Evolutionary conservation across 2,888 invertebrate genomes (phyloP), one percentile per base, ranked within the genome.

Genomic region (Lomographa bimaculata): DNA sequence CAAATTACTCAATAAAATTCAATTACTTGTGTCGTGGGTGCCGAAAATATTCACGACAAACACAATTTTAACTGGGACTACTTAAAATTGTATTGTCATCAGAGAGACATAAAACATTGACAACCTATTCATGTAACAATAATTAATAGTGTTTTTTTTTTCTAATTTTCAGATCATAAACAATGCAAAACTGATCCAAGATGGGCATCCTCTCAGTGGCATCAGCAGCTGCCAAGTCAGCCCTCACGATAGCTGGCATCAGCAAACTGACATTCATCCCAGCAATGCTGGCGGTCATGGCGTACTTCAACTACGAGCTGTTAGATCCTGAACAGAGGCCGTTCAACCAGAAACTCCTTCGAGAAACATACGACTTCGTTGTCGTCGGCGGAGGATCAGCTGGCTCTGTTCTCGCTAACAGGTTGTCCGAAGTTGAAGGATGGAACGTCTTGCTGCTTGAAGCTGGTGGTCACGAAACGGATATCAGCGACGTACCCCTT

Each of bases 381-480:
- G 90, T 96, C 7, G 90, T 97, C 10, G 97, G 97, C 0, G 95
- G 93, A 1, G 97, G 97, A 0, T 95, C 96, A 0, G 96, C 96
- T 0, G 97, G 97, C 0, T 92, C 95, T 0, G 96, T 97, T 0
- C 50, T 97, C 4, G 96, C 95, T 0, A 96, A 95, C 50, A 89
- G 97, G 21, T 79, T 97, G 1, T 91, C 95, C 0, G 96, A 96
- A 71, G 89, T 94, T 8, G 90, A 93, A 2, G 90, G 92, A 3
- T 96, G 96, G 95, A 95, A 92, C 60, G 93, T 96, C 0, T 77
- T 97, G 26, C 75, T 97, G 5, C 63, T 97, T 24, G 97, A 97
- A 74, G 96, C 96, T 0, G 97, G 97, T 5, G 96, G 96, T 0
- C 95, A 95, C 54, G 96, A 97, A 72, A 96, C 95, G 0, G 96